Base-by-base conservation (phyloP, 2,797 vertebrate species). In the Crenuchus spilurus region DNA sequence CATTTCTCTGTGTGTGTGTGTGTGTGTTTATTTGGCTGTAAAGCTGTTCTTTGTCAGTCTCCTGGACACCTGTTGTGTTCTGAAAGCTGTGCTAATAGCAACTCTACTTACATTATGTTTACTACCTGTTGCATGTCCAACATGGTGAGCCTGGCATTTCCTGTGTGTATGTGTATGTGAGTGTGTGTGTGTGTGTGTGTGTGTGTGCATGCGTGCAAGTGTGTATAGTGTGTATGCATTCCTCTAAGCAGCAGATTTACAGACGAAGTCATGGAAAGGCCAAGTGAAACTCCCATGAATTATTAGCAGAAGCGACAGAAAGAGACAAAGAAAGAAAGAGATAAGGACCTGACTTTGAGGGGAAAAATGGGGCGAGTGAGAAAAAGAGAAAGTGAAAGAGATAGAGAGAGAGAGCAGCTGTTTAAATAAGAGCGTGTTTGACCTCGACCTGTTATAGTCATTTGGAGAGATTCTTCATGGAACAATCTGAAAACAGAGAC, bases 81-180 rank as follows among this genome's bases (percentile, higher is more conserved):
- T 61, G 46, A 80, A 79, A 74, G 71, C 58, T 8, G 9, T 68
- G 35, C 41, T 75, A 67, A 73, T 70, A 71, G 65, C 64, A 65
- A 31, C 55, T 74, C 41, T 41, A 1, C 22, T 20, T 77, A 44
- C 42, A 70, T 83, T 83, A 79, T 79, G 70, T 55, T 74, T 61
- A 71, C 55, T 68, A 72, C 71, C 26, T 80, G 79, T 74, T 78
- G 79, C 74, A 76, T 79, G 55, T 78, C 74, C 52, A 14, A 44
- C 13, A 6, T 6, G 14, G 31, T 28, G 54, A 67, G 33, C 31
- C 11, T 69, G 37, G 28, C 20, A 69, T 75, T 54, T 24, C 44
- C 55, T 44, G 26, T n/a, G 46, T 14, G n/a, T 46, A n/a, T 46
- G 16, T 57, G 35, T 8, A 7, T 35, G 28, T 60, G 13, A 24